Percentiles rank a stretch among this genome's conserved stretches.
phyloP scores from a whole-genome alignment of 1,140 invertebrate genomes.

The Globodera ellingtonae region DNA sequence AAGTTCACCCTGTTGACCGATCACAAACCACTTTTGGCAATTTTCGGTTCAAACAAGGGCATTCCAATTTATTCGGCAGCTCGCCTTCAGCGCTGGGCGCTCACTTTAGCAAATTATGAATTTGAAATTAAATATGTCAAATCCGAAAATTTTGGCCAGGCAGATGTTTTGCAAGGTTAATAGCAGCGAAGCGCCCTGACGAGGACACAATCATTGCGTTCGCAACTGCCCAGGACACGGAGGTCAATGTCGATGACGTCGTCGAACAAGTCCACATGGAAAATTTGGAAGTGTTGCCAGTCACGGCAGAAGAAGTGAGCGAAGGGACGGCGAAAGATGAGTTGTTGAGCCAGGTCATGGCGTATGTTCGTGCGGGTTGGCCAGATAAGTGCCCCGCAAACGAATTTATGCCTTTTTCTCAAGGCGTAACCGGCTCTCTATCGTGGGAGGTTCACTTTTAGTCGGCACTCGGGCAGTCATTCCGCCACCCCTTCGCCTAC shows the following conservation, averaged over 20 bases:
- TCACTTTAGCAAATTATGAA: conserved; percentile 47
- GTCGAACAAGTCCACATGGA: conserved; percentile 7
- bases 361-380: not conserved
- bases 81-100: too few species aligned
- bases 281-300: not conserved
- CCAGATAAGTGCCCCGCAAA: not conserved
- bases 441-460: not conserved
- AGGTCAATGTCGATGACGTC: not conserved
- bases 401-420: conserved; percentile 15
- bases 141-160: conserved; percentile 46
- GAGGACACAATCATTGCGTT: conserved; percentile 10
- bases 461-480: not conserved
- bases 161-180: conserved; percentile 56
- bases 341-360: not conserved
- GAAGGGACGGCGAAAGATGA: conserved; percentile 9
- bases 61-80: too few species aligned
- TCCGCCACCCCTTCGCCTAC: not conserved
- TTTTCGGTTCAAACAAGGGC: too few species aligned
- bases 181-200: not conserved
- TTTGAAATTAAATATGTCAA: conserved; percentile 51
- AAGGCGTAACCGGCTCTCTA: conserved; percentile 1
- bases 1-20: too few species aligned
- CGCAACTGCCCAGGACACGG: not conserved
- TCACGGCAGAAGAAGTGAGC: conserved; percentile 17
- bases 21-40: too few species aligned